Evolutionary conservation across 2,113 vertebrate genomes (phyloP).

Genomic region (Osmerus mordax): DNA sequence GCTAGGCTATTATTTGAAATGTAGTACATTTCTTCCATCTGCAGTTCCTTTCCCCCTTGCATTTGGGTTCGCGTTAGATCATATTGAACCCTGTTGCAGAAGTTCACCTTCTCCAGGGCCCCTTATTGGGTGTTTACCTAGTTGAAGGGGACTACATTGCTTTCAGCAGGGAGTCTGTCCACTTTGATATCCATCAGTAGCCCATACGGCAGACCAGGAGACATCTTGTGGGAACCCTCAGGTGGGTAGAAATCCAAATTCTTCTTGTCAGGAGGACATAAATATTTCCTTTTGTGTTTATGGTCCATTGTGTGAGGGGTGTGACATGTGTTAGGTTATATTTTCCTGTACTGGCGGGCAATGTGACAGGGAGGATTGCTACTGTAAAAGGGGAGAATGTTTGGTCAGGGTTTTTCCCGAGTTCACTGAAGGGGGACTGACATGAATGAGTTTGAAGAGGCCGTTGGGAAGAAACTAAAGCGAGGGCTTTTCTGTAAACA

Average conservation of each 20-base stretch:
- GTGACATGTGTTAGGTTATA: conserved; percentile 28
- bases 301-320: conserved; percentile 49
- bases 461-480: no score
- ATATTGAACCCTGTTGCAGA: conserved; percentile 14
- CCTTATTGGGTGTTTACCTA: conserved; percentile 37
- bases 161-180: conserved; percentile 48
- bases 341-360: conserved; percentile 24
- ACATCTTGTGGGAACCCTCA: conserved; percentile 53
- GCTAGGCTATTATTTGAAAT: no score
- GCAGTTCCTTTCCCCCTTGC: not conserved
- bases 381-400: not conserved
- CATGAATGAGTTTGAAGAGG: conserved; percentile 4
- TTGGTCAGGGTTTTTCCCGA: not conserved
- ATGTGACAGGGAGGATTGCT: conserved; percentile 28
- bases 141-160: conserved; percentile 37
- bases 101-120: conserved; percentile 18
- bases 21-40: no score
- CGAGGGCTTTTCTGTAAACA: no score
- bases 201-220: conserved; percentile 34
- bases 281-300: conserved; percentile 61
- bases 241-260: conserved; percentile 48
- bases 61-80: conserved; percentile 29
- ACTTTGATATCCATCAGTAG: conserved; percentile 61
- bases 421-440: not conserved
- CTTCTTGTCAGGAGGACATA: conserved; percentile 54